Percentiles rank a stretch among this genome's conserved stretches.
phyloP scores from a whole-genome alignment of 2,113 vertebrate species.

The Oryctolagus cuniculus region DNA sequence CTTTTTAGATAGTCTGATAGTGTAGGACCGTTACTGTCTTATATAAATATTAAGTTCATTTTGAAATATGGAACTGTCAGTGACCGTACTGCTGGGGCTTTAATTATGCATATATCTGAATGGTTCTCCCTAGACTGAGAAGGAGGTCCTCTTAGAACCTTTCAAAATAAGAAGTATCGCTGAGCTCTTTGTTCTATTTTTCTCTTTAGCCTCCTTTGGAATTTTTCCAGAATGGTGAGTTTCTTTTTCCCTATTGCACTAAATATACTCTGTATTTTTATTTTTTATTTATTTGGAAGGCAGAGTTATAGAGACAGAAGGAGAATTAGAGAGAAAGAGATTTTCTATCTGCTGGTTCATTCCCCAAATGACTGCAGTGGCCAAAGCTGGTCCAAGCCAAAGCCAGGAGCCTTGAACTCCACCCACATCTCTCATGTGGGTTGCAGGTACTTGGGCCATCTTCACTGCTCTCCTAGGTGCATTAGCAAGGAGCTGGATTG shows the following conservation, averaged over 20 bases:
- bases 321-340: too few relatives aligned
- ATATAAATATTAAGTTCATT: background rate
- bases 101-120: background rate
- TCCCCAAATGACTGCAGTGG: too few relatives aligned
- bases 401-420: too few relatives aligned
- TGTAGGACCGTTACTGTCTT: background rate
- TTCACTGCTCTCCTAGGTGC: too few relatives aligned
- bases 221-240: background rate
- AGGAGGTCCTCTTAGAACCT: background rate
- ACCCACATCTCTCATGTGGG: too few relatives aligned
- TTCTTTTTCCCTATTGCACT: background rate
- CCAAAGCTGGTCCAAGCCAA: too few relatives aligned
- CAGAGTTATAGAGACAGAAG: too few relatives aligned
- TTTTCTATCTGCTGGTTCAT: too few relatives aligned
- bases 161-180: background rate
- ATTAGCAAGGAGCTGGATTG: too few relatives aligned
- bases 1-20: background rate
- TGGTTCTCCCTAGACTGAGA: background rate
- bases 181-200: background rate
- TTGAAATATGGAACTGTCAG: conserved; percentile 16
- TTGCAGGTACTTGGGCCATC: too few relatives aligned
- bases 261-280: too few relatives aligned
- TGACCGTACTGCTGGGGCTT: background rate
- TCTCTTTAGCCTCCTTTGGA: background rate
- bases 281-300: too few relatives aligned